These are phyloP conservation scores for Colostygia pectinataria DNA, from an alignment of 2,888 invertebrate genomes.

Conservation along the genomic window DNA sequence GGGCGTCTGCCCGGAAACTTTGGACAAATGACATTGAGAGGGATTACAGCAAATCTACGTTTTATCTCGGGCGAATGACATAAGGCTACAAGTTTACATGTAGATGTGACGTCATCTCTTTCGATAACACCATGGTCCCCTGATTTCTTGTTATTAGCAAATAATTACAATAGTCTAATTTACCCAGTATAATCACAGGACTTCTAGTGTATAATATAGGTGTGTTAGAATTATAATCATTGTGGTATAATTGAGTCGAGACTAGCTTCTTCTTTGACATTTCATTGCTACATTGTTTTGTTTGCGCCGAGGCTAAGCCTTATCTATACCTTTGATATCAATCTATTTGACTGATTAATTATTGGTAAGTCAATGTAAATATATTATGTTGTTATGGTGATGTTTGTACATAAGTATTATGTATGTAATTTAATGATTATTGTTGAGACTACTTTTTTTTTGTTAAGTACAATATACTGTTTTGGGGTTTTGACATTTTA, in stretches of 20 bases:
- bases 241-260: no score
- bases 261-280: not conserved
- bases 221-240: no score
- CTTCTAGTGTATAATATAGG: no score
- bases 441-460: constrained; percentile 45
- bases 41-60: no score
- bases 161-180: not conserved
- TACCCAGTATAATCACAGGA: no score
- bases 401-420: constrained; percentile 48
- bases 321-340: constrained; percentile 45
- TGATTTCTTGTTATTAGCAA: no score
- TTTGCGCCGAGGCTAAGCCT: constrained; percentile 3
- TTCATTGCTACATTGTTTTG: not conserved
- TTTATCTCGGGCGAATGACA: no score
- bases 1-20: no score
- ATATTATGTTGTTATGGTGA: constrained; percentile 40
- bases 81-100: no score
- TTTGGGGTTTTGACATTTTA: constrained; percentile 54
- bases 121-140: no score
- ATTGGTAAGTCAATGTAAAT: constrained; percentile 53
- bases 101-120: no score
- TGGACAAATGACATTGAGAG: no score
- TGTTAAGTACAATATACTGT: constrained; percentile 56
- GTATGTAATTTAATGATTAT: constrained; percentile 48
- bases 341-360: constrained; percentile 69